phyloP scores from a whole-genome alignment of 1,140 invertebrate species.

The Plutomurus gul region DNA sequence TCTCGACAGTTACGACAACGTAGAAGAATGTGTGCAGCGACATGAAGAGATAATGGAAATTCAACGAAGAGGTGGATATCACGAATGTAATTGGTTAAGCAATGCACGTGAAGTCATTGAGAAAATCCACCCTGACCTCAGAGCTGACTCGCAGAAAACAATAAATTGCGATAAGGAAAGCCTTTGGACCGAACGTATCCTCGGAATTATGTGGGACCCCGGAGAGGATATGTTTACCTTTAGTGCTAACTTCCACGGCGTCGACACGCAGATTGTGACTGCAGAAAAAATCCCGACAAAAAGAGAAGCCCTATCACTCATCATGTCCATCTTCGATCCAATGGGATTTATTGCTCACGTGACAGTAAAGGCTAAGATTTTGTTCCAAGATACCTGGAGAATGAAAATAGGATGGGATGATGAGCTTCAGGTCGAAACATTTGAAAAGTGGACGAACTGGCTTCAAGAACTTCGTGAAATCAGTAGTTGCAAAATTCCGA shows the following conservation, averaged over 20 bases:
- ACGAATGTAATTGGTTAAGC: not conserved
- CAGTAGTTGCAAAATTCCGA: slow-evolving; percentile 3
- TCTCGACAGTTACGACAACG: slow-evolving; percentile 14
- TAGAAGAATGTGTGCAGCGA: not conserved
- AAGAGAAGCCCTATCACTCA: slow-evolving; percentile 31
- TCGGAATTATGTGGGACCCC: slow-evolving; percentile 30
- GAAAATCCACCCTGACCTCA: not conserved
- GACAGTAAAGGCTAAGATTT: slow-evolving; percentile 42
- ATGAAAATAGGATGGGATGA: slow-evolving; percentile 51
- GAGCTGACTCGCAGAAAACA: not conserved
- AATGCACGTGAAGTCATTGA: not conserved
- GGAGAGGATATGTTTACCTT: slow-evolving; percentile 39
- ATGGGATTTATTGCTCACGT: slow-evolving; percentile 49
- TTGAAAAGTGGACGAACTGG: slow-evolving; percentile 48
- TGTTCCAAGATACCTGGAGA: slow-evolving; percentile 43
- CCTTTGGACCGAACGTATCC: not conserved
- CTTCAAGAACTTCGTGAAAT: not conserved
- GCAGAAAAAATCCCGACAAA: slow-evolving; percentile 29
- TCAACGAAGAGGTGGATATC: slow-evolving; percentile 25
- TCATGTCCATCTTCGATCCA: slow-evolving; percentile 54
- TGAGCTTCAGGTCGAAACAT: not conserved
- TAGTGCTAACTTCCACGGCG: not conserved
- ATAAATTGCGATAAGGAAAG: not conserved
- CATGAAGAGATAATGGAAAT: not conserved
- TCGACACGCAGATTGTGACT: not conserved